Evolutionary conservation across 1,140 invertebrate genomes (phyloP), one percentile per base, ranked within the genome.

Genomic region (Drosophila erecta): DNA sequence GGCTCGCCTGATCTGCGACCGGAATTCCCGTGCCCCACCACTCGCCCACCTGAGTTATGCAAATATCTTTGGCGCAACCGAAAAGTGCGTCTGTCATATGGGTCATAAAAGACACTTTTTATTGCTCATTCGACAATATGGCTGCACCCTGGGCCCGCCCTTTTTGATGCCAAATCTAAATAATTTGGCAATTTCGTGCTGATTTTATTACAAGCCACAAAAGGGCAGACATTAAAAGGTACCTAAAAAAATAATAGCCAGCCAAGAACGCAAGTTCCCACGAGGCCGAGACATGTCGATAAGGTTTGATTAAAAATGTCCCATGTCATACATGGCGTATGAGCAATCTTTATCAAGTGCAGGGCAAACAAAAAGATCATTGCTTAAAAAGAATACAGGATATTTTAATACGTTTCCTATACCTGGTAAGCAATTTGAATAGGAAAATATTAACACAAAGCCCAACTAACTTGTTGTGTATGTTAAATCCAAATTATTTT

Each of bases 141-240:
- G 51, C 35, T 55, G 66, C 66, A 70, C 27, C 60, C 60, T n/a
- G 27, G 27, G 6, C 8, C 12, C 40, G 30, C 17, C 66, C 55
- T 33, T 67, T 70, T 69, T 70, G 66, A 69, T 70, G 66, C 35
- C 66, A 71, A 71, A 71, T 71, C 67, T 71, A 71, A 71, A 71
- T 71, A 71, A 71, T 71, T 71, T 71, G 65, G 67, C 67, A 71
- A 71, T 71, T 71, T 57, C 67, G 67, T 70, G 67, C 67, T 71
- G 67, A 71, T 71, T 71, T 71, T 71, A 71, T 71, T 71, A 71
- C 67, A 71, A 70, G 67, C 67, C 67, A 70, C 67, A 71, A 71
- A 70, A 71, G 35, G 66, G 35, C 65, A 57, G 43, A 70, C 65
- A 71, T 71, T 71, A 70, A 71, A 71, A 57, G 66, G 35, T 57